Evolutionary conservation across 2,113 vertebrate species (phyloP), one percentile per base, ranked within the genome.

Genomic region (Oophaga pumilio): DNA sequence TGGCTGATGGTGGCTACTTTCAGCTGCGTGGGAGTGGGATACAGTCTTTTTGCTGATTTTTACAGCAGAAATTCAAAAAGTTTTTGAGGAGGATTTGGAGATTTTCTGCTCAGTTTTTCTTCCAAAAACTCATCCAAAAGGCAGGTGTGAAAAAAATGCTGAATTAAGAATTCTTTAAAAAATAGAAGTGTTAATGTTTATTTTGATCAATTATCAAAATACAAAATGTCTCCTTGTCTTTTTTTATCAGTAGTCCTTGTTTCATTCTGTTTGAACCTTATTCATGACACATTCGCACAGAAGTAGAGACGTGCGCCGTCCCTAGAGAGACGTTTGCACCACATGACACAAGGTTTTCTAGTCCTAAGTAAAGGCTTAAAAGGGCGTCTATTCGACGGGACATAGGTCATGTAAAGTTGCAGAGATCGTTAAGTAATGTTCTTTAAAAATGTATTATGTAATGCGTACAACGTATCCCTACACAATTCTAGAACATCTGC

Each of bases 311-410:
- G 69, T 18, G 13, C 10, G 69, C 15, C 43, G 68, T 20, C 71
- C 43, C 71, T 4, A 49, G 71, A 74, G 71, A 74, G 71, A 74
- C 24, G 71, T 74, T 73, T 73, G 33, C 69, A 43, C n/a, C 33
- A 73, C 33, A 49, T 73, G 69, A 73, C 69, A 73, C 28, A 73
- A 73, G 69, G 69, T 73, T 74, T 74, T 74, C 1, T 17, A 20
- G 71, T 50, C 71, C 33, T 74, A 74, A 74, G 71, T 74, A 18
- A 74, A 74, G 71, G 71, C 18, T 73, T 73, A 50, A 74, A 74
- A 50, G 71, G 43, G 71, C 71, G 6, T 74, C 33, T 49, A 9
- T 43, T 43, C 33, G 33, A 10, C 7, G 22, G 50, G 76, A 77
- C 76, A 77, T 77, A 77, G 53, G 50, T 77, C 49, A 53, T 26